Evolutionary conservation across 2,888 invertebrate genomes (phyloP).

Genomic region (Galeruca laticollis): DNA sequence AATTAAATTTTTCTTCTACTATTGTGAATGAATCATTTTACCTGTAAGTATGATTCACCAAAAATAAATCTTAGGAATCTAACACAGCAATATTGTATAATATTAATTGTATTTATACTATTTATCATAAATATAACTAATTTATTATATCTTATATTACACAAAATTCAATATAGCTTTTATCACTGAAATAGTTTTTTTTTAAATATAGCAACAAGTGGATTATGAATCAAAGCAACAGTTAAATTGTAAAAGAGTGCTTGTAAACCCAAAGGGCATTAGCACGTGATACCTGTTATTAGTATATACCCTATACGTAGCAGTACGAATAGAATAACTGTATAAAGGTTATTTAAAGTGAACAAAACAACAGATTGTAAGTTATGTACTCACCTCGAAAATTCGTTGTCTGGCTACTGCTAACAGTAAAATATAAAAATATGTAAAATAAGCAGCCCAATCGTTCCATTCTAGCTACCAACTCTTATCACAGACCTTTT

Average conservation of each 20-base stretch:
- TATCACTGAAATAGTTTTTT: background rate
- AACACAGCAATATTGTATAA: background rate
- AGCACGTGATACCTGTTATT: slow-evolving; percentile 21
- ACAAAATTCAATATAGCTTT: background rate
- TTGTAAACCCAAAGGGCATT: slow-evolving; percentile 14
- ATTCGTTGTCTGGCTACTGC: slow-evolving; percentile 25
- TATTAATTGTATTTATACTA: background rate
- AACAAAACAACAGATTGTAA: slow-evolving; percentile 15
- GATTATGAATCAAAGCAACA: slow-evolving; percentile 11
- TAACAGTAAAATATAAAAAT: slow-evolving; percentile 31
- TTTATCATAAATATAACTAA: background rate
- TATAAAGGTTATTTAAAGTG: slow-evolving; percentile 22
- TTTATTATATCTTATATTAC: background rate
- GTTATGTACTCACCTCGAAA: slow-evolving; percentile 19
- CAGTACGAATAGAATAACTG: slow-evolving; percentile 9
- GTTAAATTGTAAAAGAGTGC: background rate
- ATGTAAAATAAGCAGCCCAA: slow-evolving; percentile 31
- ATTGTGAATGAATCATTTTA: background rate
- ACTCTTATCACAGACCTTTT: slow-evolving; percentile 30
- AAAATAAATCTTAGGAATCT: background rate
- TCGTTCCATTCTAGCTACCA: slow-evolving; percentile 39
- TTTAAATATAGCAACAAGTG: slow-evolving; percentile 26
- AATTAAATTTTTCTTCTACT: background rate
- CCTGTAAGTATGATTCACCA: background rate
- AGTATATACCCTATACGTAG: background rate